A percentile compares a stretch with the other conserved stretches of the same genome.
Evolutionary conservation across 2,888 invertebrate species (phyloP).

Genomic region (Cyclophora punctaria): DNA sequence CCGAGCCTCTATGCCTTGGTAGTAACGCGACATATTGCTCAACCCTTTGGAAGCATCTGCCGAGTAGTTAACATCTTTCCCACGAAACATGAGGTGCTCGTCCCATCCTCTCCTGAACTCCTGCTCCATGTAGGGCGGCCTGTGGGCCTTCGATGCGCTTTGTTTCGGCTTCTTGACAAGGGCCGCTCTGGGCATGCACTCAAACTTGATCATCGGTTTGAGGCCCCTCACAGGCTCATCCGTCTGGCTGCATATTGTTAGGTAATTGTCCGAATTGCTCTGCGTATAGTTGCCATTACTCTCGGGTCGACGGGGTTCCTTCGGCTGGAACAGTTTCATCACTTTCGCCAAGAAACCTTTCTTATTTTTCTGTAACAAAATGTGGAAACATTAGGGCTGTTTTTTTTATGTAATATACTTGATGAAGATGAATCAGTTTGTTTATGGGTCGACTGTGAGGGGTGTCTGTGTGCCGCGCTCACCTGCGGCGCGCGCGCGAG

Average conservation of each 20-base stretch:
- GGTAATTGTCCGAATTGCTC: slow-evolving; percentile 45
- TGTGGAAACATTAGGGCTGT: too few relatives aligned
- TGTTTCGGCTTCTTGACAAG: slow-evolving; percentile 13
- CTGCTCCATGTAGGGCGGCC: slow-evolving; percentile 46
- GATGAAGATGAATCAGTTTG: neutral
- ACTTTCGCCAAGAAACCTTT: too few relatives aligned
- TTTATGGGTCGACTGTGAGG: neutral
- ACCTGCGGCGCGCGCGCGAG: too few relatives aligned
- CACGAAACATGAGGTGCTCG: slow-evolving; percentile 38
- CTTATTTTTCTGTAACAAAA: too few relatives aligned
- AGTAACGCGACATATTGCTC: slow-evolving; percentile 17
- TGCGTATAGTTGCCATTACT: slow-evolving; percentile 17
- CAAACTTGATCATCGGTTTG: too few relatives aligned
- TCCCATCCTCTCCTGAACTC: slow-evolving; percentile 48
- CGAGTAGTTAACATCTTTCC: slow-evolving; percentile 19
- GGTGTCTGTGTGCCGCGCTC: neutral
- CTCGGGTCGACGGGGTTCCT: neutral
- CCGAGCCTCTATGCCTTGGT: slow-evolving; percentile 39
- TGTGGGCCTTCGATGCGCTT: slow-evolving; percentile 21
- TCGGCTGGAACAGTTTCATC: too few relatives aligned
- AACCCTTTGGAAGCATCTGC: slow-evolving; percentile 18
- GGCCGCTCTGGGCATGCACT: too few relatives aligned
- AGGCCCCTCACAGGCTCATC: slow-evolving; percentile 6
- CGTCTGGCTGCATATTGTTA: slow-evolving; percentile 45
- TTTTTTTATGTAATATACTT: too few relatives aligned